A percentile compares a stretch with the other conserved stretches of the same genome.
phyloP scores from a whole-genome alignment of 2,888 invertebrate genomes.

The Didymodactylos carnosus region DNA sequence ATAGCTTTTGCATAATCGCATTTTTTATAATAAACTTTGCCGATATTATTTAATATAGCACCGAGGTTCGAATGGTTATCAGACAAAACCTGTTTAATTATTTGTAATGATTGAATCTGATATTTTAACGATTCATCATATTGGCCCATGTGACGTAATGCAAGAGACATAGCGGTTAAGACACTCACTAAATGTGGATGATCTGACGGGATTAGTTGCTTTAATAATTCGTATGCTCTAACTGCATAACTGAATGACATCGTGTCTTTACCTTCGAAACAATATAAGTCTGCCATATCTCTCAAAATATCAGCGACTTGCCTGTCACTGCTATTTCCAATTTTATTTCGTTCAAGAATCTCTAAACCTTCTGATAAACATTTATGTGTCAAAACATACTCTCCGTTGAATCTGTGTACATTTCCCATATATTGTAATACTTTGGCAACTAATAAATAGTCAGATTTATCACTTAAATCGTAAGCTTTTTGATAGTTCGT shows the following conservation, averaged over 20 bases:
- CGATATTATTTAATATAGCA: neutral
- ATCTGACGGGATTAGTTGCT: neutral
- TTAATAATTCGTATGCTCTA: neutral
- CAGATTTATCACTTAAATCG: neutral
- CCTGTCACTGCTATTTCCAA: neutral
- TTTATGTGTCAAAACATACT: neutral
- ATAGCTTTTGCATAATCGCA: neutral
- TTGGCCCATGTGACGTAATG: neutral
- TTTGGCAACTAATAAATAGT: neutral
- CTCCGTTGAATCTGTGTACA: neutral
- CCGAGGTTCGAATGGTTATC: neutral
- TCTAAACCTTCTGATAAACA: neutral
- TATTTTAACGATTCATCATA: neutral
- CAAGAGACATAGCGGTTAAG: neutral
- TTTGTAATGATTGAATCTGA: neutral
- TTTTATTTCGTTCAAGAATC: neutral
- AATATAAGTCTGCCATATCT: too few relatives aligned
- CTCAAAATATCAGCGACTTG: neutral
- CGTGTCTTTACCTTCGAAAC: neutral
- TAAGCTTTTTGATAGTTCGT: neutral
- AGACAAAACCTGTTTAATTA: neutral
- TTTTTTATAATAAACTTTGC: neutral
- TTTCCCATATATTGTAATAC: neutral
- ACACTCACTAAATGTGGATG: neutral
- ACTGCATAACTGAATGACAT: neutral